Conservation (phyloP, 2,888 invertebrate genomes). For the Scaptomyza reducta region DNA sequence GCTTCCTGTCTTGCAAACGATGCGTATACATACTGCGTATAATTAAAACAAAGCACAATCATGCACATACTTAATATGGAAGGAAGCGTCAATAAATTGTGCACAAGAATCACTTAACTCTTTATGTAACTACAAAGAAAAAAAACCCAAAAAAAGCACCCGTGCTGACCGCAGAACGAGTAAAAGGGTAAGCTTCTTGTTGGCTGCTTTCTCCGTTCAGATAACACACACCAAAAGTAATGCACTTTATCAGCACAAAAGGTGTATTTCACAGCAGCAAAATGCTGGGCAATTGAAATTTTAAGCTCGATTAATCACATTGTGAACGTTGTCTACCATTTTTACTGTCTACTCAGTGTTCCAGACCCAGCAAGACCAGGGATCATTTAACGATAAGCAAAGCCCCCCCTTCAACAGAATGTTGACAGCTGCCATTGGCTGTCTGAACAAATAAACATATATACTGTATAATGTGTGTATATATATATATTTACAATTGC, state of each 20-base stretch:
- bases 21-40: slow-evolving; percentile 2
- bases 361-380: slow-evolving; percentile 18
- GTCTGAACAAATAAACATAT: slow-evolving; percentile 8
- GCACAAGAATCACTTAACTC: slow-evolving; percentile 41
- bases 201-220: slow-evolving; percentile 22
- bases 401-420: slow-evolving; percentile 16
- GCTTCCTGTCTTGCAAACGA: slow-evolving; percentile 61
- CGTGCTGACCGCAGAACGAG: neutral
- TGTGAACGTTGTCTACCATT: slow-evolving; percentile 5
- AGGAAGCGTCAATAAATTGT: slow-evolving; percentile 53
- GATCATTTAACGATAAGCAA: slow-evolving; percentile 65
- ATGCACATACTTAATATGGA: slow-evolving; percentile 17
- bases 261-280: slow-evolving; percentile 7
- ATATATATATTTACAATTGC: slow-evolving; percentile 1
- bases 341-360: slow-evolving; percentile 20
- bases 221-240: slow-evolving; percentile 39
- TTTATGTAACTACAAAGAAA: neutral
- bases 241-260: slow-evolving; percentile 53
- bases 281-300: slow-evolving; percentile 51
- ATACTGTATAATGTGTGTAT: neutral
- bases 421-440: slow-evolving; percentile 51
- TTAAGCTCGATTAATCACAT: slow-evolving; percentile 63
- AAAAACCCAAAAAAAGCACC: slow-evolving; percentile 1
- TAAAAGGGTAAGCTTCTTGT: slow-evolving; percentile 2
- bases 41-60: slow-evolving; percentile 37